These are phyloP conservation scores for Helostoma temminkii DNA, from an alignment of 2,797 vertebrate species.

Conservation along the genomic window DNA sequence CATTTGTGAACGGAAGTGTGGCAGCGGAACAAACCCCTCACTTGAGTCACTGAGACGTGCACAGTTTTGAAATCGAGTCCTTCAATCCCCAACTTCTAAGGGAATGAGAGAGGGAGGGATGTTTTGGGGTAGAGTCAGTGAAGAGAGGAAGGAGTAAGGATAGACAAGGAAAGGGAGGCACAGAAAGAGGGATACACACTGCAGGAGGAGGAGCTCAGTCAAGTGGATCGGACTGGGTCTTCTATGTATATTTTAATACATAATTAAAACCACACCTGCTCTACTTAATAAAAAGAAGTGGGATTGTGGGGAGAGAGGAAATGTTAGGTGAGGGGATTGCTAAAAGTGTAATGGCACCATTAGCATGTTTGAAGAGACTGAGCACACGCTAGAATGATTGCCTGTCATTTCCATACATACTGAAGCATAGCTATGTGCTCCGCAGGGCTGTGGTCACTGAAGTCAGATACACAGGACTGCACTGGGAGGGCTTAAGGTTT, in stretches of 20 bases:
- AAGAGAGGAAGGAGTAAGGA: slow-evolving; percentile 43
- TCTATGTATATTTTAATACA: slow-evolving; percentile 79
- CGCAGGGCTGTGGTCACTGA: slow-evolving; percentile 56
- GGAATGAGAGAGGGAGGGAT: slow-evolving; percentile 30
- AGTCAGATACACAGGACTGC: slow-evolving; percentile 68
- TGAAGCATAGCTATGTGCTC: slow-evolving; percentile 63
- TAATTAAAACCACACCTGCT: slow-evolving; percentile 84
- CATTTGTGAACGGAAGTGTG: slow-evolving; percentile 85
- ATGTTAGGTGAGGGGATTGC: slow-evolving; percentile 32
- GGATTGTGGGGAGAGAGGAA: slow-evolving; percentile 26
- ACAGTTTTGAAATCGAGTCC: slow-evolving; percentile 82
- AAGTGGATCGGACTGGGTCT: slow-evolving; percentile 67
- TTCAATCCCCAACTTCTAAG: slow-evolving; percentile 77
- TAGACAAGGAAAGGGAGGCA: slow-evolving; percentile 21
- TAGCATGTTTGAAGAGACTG: slow-evolving; percentile 76
- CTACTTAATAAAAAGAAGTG: slow-evolving; percentile 57
- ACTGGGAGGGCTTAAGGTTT: slow-evolving; percentile 67
- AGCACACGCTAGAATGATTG: slow-evolving; percentile 79
- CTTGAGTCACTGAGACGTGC: slow-evolving; percentile 84
- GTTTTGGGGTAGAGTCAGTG: slow-evolving; percentile 41
- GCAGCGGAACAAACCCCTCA: slow-evolving; percentile 85
- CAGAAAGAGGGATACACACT: slow-evolving; percentile 43
- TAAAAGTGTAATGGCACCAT: slow-evolving; percentile 72
- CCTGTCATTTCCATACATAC: slow-evolving; percentile 86
- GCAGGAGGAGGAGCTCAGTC: slow-evolving; percentile 67